phyloP scores from a whole-genome alignment of 2,113 vertebrate genomes.

The Excalfactoria chinensis region DNA sequence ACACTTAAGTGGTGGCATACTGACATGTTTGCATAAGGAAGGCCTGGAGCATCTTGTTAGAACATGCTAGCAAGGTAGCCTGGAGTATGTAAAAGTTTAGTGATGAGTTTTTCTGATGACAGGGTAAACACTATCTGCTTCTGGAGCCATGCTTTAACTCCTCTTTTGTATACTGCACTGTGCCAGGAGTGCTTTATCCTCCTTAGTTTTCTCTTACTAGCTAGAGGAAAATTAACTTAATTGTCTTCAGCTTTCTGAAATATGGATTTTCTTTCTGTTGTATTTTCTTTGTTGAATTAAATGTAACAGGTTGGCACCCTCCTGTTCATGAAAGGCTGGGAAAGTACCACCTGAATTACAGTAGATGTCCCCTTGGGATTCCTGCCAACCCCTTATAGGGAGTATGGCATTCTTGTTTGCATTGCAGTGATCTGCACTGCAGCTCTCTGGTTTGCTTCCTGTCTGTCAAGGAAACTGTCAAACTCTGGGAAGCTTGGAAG shows the following conservation, averaged over 20 bases:
- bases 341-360: background rate
- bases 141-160: background rate
- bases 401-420: background rate
- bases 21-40: background rate
- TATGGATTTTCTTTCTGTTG: background rate
- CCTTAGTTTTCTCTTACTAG: background rate
- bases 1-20: background rate
- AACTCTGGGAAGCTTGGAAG: background rate
- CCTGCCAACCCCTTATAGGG: background rate
- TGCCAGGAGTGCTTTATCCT: background rate
- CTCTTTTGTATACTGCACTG: background rate
- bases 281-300: background rate
- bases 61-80: background rate
- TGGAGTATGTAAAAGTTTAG: background rate
- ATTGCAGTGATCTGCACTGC: background rate
- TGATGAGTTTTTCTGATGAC: background rate
- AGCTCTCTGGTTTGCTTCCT: background rate
- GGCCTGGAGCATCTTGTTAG: background rate
- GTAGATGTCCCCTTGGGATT: background rate
- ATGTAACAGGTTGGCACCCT: background rate
- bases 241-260: background rate
- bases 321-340: background rate
- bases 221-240: background rate
- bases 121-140: background rate
- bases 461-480: background rate